Base-by-base conservation (phyloP, 1,140 invertebrate genomes). In the Zaprionus africanus region DNA sequence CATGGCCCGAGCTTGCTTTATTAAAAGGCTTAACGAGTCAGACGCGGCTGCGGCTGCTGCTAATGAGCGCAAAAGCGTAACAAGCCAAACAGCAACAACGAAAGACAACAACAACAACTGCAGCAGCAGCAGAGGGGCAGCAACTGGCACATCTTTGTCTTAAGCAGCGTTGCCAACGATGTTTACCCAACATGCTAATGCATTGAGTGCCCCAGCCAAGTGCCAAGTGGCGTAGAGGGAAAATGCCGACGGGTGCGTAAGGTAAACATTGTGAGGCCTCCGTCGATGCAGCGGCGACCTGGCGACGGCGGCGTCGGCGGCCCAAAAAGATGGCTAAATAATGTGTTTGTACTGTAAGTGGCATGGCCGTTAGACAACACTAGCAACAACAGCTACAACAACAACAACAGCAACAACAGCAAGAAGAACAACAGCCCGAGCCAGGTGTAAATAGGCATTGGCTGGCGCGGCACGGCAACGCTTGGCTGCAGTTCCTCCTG, bases 41-140 rank as follows among this genome's bases (percentile, higher is more conserved):
- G 62, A 53, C 54, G 49, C 38, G 26, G 19, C 58, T 46, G 36
- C 59, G 24, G 69, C 13, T 38, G 75, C 70, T 91, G 88, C 88
- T 91, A 91, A 91, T 91, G 88, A 91, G 88, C 79, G 79, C 79
- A 88, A 91, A 91, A 91, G 88, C 88, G 81, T 91, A 91, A 91
- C 88, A 46, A 46, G 81, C 74, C 63, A 78, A 80, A 49, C 17
- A 54, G 76, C 49, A 34, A 31, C 41, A 64, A n/a, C 51, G 65
- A 65, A 68, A 26, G 31, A 0, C 9, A 67, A 57, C 36, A 57
- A 19, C 41, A 19, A 67, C 74, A 78, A 81, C 28, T 17, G 15
- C 38, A 31, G 9, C 49, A 36, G 24, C 12, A 13, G 19, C 34
- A 70, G n/a, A n/a, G n/a, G n/a, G n/a, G 62, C 68, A 68, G 34